Evolutionary conservation across 2,797 vertebrate species (phyloP).

Genomic region (Lates japonicus): DNA sequence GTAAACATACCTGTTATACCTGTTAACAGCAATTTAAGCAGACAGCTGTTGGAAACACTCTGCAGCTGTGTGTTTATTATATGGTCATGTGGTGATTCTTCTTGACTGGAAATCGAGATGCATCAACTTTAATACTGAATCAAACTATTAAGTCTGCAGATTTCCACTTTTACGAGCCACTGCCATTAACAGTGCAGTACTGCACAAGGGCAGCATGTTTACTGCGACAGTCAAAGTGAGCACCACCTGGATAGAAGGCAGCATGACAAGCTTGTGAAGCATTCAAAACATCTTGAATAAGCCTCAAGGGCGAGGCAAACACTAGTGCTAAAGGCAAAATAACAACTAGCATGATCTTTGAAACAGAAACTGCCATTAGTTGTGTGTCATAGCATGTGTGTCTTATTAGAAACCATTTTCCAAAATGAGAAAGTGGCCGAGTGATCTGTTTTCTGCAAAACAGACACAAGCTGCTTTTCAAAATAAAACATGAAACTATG

Average conservation of each 20-base stretch:
- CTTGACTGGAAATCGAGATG: constrained; percentile 8
- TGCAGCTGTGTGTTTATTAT: neutral
- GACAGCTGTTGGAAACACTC: neutral
- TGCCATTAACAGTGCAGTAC: neutral
- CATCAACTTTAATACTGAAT: neutral
- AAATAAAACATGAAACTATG: neutral
- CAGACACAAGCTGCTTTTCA: neutral
- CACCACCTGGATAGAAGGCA: constrained; percentile 30
- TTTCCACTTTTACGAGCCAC: neutral
- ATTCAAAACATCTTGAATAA: constrained; percentile 52
- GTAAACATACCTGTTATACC: neutral
- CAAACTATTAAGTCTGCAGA: neutral
- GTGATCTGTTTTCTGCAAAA: neutral
- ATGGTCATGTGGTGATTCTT: neutral
- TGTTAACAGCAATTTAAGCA: neutral
- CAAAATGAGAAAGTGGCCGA: neutral
- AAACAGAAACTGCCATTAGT: constrained; percentile 16
- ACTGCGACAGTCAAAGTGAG: constrained; percentile 22
- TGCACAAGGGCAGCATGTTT: constrained; percentile 2
- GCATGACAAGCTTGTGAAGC: constrained; percentile 40
- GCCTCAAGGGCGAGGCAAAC: constrained; percentile 35
- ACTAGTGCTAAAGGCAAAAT: constrained; percentile 10
- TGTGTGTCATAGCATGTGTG: neutral
- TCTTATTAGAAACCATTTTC: constrained; percentile 6
- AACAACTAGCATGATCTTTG: constrained; percentile 7